Conservation (phyloP, 2,797 vertebrate genomes). For the Gila robusta region DNA sequence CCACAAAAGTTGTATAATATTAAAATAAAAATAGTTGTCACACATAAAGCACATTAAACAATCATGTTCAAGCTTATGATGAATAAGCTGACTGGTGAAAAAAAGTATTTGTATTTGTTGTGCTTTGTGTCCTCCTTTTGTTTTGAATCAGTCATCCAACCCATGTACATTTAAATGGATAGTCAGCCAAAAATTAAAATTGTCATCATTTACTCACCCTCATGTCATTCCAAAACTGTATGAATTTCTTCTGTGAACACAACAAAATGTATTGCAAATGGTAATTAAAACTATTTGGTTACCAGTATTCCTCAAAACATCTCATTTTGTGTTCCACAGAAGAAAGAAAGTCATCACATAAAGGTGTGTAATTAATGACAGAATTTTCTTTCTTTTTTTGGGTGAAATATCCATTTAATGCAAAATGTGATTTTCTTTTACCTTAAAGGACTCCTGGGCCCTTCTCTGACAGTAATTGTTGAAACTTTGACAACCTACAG, state of each 20-base stretch:
- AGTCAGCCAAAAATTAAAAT: background rate
- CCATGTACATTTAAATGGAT: no score
- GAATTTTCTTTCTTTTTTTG: background rate
- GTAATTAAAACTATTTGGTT: background rate
- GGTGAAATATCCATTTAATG: background rate
- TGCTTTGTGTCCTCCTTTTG: background rate
- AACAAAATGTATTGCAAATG: background rate
- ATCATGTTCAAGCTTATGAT: background rate
- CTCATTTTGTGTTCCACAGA: background rate
- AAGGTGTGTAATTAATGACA: background rate
- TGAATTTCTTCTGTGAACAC: background rate
- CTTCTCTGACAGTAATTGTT: background rate
- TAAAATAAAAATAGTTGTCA: background rate
- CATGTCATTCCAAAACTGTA: background rate
- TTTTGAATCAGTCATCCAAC: conserved; percentile 2
- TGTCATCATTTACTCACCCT: background rate
- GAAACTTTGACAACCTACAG: background rate
- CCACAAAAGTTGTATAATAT: background rate
- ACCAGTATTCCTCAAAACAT: background rate
- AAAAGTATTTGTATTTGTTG: background rate
- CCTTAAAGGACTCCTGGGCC: background rate
- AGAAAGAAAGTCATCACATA: background rate
- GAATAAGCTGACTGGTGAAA: background rate
- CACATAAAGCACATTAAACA: no score
- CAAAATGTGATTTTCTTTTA: background rate